Evolutionary conservation across 2,888 invertebrate genomes (phyloP).

Genomic region (Thysanoteuthis rhombus): DNA sequence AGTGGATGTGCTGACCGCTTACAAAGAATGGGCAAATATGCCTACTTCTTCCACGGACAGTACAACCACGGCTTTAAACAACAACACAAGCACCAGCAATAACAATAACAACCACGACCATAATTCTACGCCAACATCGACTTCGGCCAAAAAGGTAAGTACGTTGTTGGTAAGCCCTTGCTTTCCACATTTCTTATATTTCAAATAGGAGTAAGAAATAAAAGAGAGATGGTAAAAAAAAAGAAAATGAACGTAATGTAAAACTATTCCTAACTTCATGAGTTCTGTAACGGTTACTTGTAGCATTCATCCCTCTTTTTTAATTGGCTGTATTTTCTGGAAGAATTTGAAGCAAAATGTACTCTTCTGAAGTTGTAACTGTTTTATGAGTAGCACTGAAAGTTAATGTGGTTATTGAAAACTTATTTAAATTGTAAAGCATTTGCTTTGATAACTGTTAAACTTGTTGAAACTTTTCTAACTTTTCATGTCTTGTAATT

Average conservation of each 20-base stretch:
- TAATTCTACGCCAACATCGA: slow-evolving; percentile 16
- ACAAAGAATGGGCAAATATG: slow-evolving; percentile 50
- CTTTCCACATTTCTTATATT: neutral
- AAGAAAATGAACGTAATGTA: too few species aligned
- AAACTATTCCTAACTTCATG: neutral
- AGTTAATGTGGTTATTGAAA: neutral
- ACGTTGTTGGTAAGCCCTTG: neutral
- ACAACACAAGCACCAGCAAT: neutral
- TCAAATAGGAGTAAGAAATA: neutral
- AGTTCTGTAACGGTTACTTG: neutral
- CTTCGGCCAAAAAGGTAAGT: slow-evolving; percentile 22
- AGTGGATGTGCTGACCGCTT: slow-evolving; percentile 47
- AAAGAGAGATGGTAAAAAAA: neutral
- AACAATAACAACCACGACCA: slow-evolving; percentile 20
- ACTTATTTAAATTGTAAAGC: neutral
- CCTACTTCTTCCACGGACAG: slow-evolving; percentile 45
- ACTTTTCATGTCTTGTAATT: too few species aligned
- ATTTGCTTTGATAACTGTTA: neutral
- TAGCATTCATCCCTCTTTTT: neutral
- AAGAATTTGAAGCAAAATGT: neutral
- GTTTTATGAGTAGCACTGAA: neutral
- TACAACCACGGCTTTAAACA: slow-evolving; percentile 28
- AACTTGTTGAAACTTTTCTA: neutral
- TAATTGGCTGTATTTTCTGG: neutral
- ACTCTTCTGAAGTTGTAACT: neutral